Evolutionary conservation across 1,140 invertebrate genomes (phyloP), one percentile per base, ranked within the genome.

Genomic region (Ooceraea biroi): DNA sequence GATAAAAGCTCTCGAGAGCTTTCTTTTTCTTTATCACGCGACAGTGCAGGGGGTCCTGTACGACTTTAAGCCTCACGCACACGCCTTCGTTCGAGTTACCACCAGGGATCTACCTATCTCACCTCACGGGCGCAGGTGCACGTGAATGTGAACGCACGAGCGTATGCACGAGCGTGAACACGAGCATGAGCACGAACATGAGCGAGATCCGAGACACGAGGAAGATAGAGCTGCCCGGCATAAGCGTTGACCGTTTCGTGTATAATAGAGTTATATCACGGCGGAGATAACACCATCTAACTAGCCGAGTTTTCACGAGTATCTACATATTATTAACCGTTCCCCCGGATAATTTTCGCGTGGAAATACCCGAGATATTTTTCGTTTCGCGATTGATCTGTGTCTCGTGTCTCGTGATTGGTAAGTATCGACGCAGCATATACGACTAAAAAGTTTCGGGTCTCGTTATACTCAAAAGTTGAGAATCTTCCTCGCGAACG

Each of bases 1-100:
- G 41, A 82, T 74, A 74, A 85, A 86, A 46, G n/a, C 14, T 50
- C 61, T 19, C 46, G 14, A 25, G 77, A 19, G 46, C 82, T 80
- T 61, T 30, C 55, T 72, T 65, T 69, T 58, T 57, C 48, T 80
- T 80, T 69, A 78, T 78, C 63, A 22, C 73, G 27, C 22, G 27
- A 22, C 25, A 19, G 61, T n/a, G n/a, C n/a, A 27, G 10, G n/a
- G 44, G 3, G 30, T 25, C 41, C 25, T 41, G 48, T 48, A 48
- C 48, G 65, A 69, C 65, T 80, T 78, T 68, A 68, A 69, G 63
- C 11, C 50, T 78, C 30, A 30, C 7, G 22, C 27, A 57, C 36
- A 69, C 48, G 36, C 50, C 11, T 14, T 48, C 7, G 25, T 46
- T 78, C 19, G 46, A 65, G 36, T 55, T 46, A 57, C 44, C 17